Conservation (phyloP, 2,888 invertebrate genomes). For the Tenthredo mesomela region DNA sequence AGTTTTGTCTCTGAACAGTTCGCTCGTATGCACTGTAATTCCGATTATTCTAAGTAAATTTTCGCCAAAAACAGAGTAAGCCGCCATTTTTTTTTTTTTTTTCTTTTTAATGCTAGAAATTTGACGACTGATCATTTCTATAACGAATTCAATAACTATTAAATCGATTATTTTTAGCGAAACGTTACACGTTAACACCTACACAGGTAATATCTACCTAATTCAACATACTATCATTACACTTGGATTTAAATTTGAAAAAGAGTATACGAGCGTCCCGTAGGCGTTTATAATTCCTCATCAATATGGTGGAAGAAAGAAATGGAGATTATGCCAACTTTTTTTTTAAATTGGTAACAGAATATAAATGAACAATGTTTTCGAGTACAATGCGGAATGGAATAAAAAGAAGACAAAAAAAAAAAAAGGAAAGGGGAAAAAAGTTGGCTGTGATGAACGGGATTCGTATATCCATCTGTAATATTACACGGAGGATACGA, state of each 20-base stretch:
- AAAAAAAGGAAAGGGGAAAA: background rate
- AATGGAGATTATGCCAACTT: constrained; percentile 17
- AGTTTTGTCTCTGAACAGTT: background rate
- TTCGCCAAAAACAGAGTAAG: constrained; percentile 8
- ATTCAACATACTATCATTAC: background rate
- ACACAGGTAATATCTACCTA: background rate
- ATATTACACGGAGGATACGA: constrained; percentile 15
- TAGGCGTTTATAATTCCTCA: background rate
- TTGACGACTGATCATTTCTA: background rate
- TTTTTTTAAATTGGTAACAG: constrained; percentile 7
- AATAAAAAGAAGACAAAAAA: background rate
- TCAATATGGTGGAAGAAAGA: background rate
- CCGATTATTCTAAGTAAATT: constrained; percentile 13
- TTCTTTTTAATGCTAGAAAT: background rate
- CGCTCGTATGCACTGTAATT: constrained; percentile 19
- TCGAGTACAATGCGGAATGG: background rate
- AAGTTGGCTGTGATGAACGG: background rate
- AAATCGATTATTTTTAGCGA: constrained; percentile 32
- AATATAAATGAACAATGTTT: background rate
- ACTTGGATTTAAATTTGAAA: constrained; percentile 7
- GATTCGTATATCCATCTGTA: background rate
- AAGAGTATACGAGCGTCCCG: constrained; percentile 30
- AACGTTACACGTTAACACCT: background rate
- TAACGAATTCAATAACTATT: background rate
- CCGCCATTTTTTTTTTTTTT: constrained; percentile 32